Evolutionary conservation across 2,797 vertebrate species (phyloP).

Genomic region (Macrochelys suwanniensis): DNA sequence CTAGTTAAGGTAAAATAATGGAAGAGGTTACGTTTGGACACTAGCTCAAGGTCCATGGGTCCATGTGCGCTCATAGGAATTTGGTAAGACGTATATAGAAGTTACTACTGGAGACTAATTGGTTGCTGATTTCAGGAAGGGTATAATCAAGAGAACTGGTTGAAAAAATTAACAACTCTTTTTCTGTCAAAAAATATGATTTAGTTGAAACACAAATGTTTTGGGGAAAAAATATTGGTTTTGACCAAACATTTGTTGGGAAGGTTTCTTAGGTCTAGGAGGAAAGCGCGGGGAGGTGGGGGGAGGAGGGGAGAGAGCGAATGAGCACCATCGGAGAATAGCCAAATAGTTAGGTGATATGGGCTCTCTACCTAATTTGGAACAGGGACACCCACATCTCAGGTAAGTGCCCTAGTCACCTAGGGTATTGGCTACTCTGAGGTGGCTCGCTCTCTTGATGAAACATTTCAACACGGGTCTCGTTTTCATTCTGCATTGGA

Average conservation of each 20-base stretch:
- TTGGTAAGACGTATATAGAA: background rate
- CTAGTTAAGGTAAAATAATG: too few species aligned
- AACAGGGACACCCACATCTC: background rate
- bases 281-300: rapidly evolving
- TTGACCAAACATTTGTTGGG: background rate
- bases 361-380: background rate
- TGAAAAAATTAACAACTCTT: background rate
- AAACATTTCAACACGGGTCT: background rate
- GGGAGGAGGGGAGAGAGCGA: background rate
- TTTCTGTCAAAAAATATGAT: slow-evolving; percentile 2
- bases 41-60: background rate
- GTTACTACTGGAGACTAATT: background rate
- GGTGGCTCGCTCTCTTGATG: background rate
- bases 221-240: background rate
- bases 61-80: background rate
- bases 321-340: background rate
- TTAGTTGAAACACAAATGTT: background rate
- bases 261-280: background rate
- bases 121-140: background rate
- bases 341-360: background rate
- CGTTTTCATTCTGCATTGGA: background rate
- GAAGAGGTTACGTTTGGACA: background rate
- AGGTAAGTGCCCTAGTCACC: background rate
- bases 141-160: background rate
- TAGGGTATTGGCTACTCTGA: background rate